A percentile compares a stretch with the other conserved stretches of the same genome.
Conservation (phyloP, 2,797 vertebrate species). For the Pteropus rufus region DNA sequence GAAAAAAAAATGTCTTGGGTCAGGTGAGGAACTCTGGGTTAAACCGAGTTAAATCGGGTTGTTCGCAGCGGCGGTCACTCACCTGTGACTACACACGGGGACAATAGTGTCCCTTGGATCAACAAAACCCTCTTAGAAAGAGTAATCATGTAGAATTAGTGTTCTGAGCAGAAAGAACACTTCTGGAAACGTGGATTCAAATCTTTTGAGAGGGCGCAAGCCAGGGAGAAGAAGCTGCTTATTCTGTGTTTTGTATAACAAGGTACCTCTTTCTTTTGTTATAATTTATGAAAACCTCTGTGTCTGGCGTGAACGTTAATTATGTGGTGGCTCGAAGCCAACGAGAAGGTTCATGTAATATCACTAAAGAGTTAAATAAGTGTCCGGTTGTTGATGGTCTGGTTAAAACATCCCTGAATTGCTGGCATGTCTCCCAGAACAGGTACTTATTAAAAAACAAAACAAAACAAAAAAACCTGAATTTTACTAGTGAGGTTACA, state of each 20-base stretch:
- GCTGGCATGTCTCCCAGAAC: slow-evolving; percentile 76
- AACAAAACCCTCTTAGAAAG: background rate
- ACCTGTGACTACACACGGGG: background rate
- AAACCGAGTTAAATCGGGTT: background rate
- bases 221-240: background rate
- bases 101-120: background rate
- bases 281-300: slow-evolving; percentile 36
- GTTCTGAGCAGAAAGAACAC: background rate
- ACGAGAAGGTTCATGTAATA: slow-evolving; percentile 27
- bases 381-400: slow-evolving; percentile 76
- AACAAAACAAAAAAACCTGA: slow-evolving; percentile 24
- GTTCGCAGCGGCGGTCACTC: background rate
- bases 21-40: background rate
- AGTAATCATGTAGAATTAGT: background rate
- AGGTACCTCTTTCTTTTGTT: background rate
- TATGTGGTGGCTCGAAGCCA: slow-evolving; percentile 10
- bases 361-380: slow-evolving; percentile 79
- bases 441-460: slow-evolving; percentile 65
- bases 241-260: background rate
- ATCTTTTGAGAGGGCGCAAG: background rate
- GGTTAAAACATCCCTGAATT: slow-evolving; percentile 73
- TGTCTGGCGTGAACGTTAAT: slow-evolving; percentile 33
- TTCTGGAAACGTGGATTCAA: background rate
- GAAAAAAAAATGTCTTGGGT: background rate
- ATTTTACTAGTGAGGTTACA: slow-evolving; percentile 62